These are phyloP conservation scores for Scleropages formosus DNA, from an alignment of 2,797 vertebrate genomes.

Conservation along the genomic window DNA sequence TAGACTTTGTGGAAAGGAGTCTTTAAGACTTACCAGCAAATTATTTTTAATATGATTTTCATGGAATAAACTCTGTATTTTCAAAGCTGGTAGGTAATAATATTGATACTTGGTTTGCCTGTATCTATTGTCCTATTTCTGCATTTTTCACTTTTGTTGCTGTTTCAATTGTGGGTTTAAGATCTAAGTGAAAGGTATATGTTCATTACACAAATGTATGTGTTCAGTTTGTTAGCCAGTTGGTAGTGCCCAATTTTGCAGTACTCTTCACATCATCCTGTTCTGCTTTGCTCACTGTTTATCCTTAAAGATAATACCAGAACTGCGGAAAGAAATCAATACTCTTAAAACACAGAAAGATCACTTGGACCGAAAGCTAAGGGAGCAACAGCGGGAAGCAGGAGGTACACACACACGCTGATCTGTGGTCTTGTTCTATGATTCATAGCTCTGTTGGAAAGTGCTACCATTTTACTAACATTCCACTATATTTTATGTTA, in stretches of 20 bases:
- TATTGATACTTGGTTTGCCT: neutral
- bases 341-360: conserved; percentile 79
- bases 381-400: conserved; percentile 78
- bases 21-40: too few relatives aligned
- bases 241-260: neutral
- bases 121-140: too few relatives aligned
- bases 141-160: neutral
- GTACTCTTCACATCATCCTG: too few relatives aligned
- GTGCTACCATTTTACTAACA: conserved; percentile 12
- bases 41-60: too few relatives aligned
- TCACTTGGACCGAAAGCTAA: conserved; percentile 76
- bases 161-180: neutral
- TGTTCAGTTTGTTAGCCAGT: neutral
- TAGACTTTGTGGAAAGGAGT: too few relatives aligned
- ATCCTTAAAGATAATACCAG: conserved; percentile 74
- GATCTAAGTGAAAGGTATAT: neutral
- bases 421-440: neutral
- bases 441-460: conserved; percentile 22
- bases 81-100: neutral
- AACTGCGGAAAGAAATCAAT: conserved; percentile 85
- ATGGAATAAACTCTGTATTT: neutral
- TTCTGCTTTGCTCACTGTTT: neutral
- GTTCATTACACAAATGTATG: too few relatives aligned
- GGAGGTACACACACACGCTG: conserved; percentile 70
- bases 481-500: neutral